Evolutionary conservation across 2,888 invertebrate genomes (phyloP), one percentile per base, ranked within the genome.

Genomic region (Drosophila emarginata): DNA sequence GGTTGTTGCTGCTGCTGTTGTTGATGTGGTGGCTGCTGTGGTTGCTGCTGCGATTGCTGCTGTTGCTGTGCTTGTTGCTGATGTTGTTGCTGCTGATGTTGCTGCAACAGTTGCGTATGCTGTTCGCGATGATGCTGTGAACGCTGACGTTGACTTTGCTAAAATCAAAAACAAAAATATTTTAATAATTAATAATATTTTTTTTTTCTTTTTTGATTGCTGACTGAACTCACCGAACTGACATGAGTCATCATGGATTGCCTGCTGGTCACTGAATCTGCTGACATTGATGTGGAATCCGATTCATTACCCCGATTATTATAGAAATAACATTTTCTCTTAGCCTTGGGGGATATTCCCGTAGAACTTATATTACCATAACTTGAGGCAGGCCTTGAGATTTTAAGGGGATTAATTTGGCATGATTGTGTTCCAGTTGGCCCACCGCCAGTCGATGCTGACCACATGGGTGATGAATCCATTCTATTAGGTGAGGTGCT

Each of bases 231-330:
- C 87, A 93, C 93, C 85, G 92, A 89, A 70, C 92, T 93, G 57
- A 91, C 88, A 61, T 93, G 92, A 3, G 92, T 93, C 80, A 93
- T 88, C 50, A 92, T 87, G 0, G 94, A 93, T 59, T 93, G 93
- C 51, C 93, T 92, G 14, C 95, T 95, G 1, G 93, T 93, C 0
- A 94, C 93, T 0, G 96, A 95, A 62, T 95, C 95, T 0, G 94
- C 94, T 0, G 96, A 95, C 72, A 95, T 90, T 0, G 95, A 95
- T 0, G 94, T 94, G 0, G 94, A 94, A 56, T 91, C 92, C 68
- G 93, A 92, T 50, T 91, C 91, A 15, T 91, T 91, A 26, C 90
- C 90, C 3, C 90, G 89, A 66, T 84, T 90, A 54, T 80, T 73
- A 52, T 88, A 80, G 51, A 81, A 77, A 65, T 87, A 90, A 28